phyloP scores from a whole-genome alignment of 2,113 vertebrate genomes.

The Eleginops maclovinus region DNA sequence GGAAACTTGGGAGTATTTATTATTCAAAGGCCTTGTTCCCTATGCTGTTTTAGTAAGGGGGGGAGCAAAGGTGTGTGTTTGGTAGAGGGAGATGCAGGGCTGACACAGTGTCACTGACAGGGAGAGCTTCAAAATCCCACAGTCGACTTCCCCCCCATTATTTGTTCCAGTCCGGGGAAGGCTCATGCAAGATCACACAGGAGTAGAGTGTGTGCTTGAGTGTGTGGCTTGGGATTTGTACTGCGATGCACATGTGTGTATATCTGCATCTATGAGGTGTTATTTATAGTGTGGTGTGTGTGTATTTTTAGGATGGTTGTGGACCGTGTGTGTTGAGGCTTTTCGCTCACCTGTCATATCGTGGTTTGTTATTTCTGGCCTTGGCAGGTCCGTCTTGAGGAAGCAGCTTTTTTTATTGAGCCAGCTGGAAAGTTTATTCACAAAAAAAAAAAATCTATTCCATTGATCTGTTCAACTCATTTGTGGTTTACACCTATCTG shows the following conservation, averaged over 20 bases:
- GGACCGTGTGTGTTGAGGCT: slow-evolving; percentile 31
- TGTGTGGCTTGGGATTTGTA: slow-evolving; percentile 43
- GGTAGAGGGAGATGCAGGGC: slow-evolving; percentile 77
- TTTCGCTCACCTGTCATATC: slow-evolving; percentile 54
- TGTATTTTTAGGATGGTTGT: slow-evolving; percentile 26
- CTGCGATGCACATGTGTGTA: slow-evolving; percentile 22
- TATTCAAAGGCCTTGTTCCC: slow-evolving; percentile 87
- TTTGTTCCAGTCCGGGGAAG: slow-evolving; percentile 79
- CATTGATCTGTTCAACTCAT: slow-evolving; percentile 74
- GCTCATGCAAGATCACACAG: slow-evolving; percentile 70
- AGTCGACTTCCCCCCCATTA: slow-evolving; percentile 78
- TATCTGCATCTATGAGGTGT: slow-evolving; percentile 5
- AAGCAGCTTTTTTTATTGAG: slow-evolving; percentile 62
- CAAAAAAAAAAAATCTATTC: slow-evolving; percentile 60
- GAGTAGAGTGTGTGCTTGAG: slow-evolving; percentile 12
- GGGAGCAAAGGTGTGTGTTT: slow-evolving; percentile 81
- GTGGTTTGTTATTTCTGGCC: slow-evolving; percentile 66
- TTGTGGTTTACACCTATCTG: slow-evolving; percentile 66
- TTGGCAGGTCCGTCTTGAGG: slow-evolving; percentile 59
- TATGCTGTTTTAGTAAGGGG: slow-evolving; percentile 79
- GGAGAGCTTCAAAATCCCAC: slow-evolving; percentile 80
- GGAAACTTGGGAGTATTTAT: slow-evolving; percentile 85
- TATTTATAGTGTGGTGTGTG: not conserved
- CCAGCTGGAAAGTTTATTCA: slow-evolving; percentile 68
- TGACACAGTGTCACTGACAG: slow-evolving; percentile 85